Evolutionary conservation across 1,140 invertebrate genomes (phyloP).

Genomic region (Proales similis): DNA sequence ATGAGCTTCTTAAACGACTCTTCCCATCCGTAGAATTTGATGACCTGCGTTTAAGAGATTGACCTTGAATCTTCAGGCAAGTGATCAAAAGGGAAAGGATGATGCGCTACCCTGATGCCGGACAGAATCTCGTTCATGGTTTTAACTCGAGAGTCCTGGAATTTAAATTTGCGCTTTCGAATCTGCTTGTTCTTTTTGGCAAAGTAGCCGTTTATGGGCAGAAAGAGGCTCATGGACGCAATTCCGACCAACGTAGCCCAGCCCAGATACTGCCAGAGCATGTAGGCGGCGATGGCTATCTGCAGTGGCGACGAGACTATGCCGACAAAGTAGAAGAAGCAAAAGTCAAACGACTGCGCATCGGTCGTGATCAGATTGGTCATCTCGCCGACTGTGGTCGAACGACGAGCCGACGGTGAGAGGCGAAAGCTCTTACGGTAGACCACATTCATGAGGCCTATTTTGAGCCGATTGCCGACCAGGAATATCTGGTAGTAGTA

Average conservation of each 20-base stretch:
- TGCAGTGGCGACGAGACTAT: conserved; percentile 92
- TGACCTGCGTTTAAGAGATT: conserved; percentile 37
- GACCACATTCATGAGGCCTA: conserved; percentile 80
- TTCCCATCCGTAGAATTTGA: conserved; percentile 52
- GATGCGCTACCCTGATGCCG: conserved; percentile 53
- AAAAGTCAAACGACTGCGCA: conserved; percentile 54
- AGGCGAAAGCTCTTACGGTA: conserved; percentile 65
- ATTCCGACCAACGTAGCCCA: conserved; percentile 52
- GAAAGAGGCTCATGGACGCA: conserved; percentile 52
- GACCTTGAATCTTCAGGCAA: conserved; percentile 35
- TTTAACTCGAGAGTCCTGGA: conserved; percentile 59
- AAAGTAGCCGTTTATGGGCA: conserved; percentile 71
- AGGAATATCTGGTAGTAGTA: conserved; percentile 55
- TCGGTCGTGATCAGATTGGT: conserved; percentile 60
- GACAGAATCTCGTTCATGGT: conserved; percentile 52
- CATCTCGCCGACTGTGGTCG: conserved; percentile 59
- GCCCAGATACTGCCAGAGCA: conserved; percentile 71
- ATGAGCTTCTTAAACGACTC: conserved; percentile 54
- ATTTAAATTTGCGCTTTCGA: conserved; percentile 50
- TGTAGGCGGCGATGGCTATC: conserved; percentile 75
- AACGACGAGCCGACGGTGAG: conserved; percentile 47
- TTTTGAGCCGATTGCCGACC: conserved; percentile 80
- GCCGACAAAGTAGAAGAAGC: conserved; percentile 74
- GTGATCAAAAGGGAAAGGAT: too few species aligned
- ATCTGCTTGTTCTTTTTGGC: conserved; percentile 67